Conservation (phyloP, 1,140 invertebrate genomes). For the Cepaea nemoralis region DNA sequence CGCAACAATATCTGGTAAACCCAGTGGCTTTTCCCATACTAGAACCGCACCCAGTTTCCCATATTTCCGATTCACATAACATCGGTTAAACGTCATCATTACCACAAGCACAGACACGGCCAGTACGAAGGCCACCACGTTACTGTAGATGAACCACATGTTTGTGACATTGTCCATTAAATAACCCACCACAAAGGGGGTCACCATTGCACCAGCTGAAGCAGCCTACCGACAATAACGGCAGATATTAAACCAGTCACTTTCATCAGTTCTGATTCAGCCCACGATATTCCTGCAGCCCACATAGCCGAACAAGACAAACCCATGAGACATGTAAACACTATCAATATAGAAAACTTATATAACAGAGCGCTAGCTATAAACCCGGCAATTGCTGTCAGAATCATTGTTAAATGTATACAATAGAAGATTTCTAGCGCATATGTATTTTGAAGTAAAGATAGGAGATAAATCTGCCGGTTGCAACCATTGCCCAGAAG, state of each 20-base stretch:
- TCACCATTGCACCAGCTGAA: constrained; percentile 42
- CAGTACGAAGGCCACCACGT: constrained; percentile 35
- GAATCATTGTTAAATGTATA: neutral
- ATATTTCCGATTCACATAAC: too few relatives aligned
- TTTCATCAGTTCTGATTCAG: constrained; percentile 46
- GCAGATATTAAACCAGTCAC: constrained; percentile 50
- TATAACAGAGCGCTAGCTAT: neutral
- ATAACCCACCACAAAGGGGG: constrained; percentile 46
- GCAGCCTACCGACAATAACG: constrained; percentile 43
- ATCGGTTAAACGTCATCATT: neutral
- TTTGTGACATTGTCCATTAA: constrained; percentile 49
- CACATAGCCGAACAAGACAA: constrained; percentile 48
- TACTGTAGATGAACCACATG: constrained; percentile 54
- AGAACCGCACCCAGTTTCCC: too few relatives aligned
- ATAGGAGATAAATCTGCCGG: constrained; percentile 11
- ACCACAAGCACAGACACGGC: constrained; percentile 43
- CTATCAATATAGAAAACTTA: neutral
- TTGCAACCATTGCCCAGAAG: constrained; percentile 18
- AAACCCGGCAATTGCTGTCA: neutral
- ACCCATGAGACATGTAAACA: constrained; percentile 34
- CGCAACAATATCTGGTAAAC: too few relatives aligned
- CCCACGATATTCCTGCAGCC: constrained; percentile 50
- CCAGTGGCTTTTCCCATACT: too few relatives aligned
- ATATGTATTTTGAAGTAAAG: constrained; percentile 1
- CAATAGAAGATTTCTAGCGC: neutral